Conservation (phyloP, 2,113 vertebrate genomes). For the Microtus richardsoni region DNA sequence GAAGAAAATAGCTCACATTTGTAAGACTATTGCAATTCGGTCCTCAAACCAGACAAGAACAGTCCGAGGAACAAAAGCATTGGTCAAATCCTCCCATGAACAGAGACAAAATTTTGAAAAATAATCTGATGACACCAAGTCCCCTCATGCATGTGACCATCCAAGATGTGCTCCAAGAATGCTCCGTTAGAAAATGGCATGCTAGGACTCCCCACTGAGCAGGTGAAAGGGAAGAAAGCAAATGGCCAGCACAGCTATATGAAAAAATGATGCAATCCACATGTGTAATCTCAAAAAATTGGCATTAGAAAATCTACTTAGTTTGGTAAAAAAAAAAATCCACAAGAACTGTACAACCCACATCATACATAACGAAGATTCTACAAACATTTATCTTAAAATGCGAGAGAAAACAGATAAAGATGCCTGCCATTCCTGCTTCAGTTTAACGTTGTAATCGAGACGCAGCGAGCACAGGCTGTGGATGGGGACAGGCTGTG, state of each 20-base stretch:
- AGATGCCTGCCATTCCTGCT: neutral
- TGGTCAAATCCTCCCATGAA: neutral
- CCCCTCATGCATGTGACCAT: neutral
- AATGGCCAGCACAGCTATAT: neutral
- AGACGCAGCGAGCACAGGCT: neutral
- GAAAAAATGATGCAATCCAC: neutral
- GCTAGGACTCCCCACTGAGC: neutral
- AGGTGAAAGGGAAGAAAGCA: neutral
- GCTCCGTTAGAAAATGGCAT: constrained; percentile 2
- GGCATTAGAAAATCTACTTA: neutral
- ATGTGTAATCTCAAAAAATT: neutral
- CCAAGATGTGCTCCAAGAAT: neutral
- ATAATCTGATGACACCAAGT: neutral
- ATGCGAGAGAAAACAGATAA: neutral
- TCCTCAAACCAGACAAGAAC: neutral
- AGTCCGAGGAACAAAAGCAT: constrained; percentile 18
- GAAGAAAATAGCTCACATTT: neutral
- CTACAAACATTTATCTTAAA: neutral
- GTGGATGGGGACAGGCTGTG: too few relatives aligned
- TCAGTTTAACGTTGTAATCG: neutral
- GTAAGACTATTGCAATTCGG: neutral
- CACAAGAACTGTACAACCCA: neutral
- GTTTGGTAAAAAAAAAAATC: neutral
- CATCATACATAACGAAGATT: neutral
- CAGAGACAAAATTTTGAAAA: neutral